phyloP scores from a whole-genome alignment of 2,888 invertebrate species.

The Hyalella azteca region DNA sequence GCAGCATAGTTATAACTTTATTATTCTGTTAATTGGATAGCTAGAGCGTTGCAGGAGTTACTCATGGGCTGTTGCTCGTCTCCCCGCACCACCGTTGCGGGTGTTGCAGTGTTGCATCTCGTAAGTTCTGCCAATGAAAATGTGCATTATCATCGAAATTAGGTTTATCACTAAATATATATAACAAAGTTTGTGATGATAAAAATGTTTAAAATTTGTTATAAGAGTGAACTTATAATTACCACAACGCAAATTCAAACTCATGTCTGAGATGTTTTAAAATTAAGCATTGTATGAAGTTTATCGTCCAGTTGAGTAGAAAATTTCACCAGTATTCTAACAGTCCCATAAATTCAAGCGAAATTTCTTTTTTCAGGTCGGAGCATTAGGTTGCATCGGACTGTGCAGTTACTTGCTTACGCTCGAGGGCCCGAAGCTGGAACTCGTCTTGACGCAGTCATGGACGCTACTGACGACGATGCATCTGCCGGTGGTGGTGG shows the following conservation, averaged over 20 bases:
- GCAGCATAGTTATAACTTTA: no score
- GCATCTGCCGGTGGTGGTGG: slow-evolving; percentile 22
- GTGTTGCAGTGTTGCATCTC: background rate
- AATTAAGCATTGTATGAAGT: no score
- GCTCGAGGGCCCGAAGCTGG: slow-evolving; percentile 12
- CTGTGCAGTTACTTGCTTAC: slow-evolving; percentile 31
- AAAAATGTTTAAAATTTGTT: background rate
- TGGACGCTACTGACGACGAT: slow-evolving; percentile 26
- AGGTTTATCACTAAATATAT: background rate
- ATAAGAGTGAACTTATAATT: background rate
- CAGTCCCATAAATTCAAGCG: background rate
- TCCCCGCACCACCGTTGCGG: slow-evolving; percentile 11
- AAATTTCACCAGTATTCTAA: background rate
- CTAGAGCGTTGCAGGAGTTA: no score
- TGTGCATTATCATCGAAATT: background rate
- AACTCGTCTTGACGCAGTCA: background rate
- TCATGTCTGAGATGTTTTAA: no score
- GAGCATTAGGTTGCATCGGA: slow-evolving; percentile 35
- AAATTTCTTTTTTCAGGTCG: slow-evolving; percentile 9
- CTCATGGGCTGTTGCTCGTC: slow-evolving; percentile 4
- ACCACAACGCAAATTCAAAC: no score
- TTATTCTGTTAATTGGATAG: no score
- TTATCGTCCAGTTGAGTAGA: background rate
- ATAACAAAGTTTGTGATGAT: background rate
- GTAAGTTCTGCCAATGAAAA: background rate